A percentile compares a stretch with the other conserved stretches of the same genome.
phyloP scores from a whole-genome alignment of 2,113 vertebrate species.

The Lethenteron camtschaticum region DNA sequence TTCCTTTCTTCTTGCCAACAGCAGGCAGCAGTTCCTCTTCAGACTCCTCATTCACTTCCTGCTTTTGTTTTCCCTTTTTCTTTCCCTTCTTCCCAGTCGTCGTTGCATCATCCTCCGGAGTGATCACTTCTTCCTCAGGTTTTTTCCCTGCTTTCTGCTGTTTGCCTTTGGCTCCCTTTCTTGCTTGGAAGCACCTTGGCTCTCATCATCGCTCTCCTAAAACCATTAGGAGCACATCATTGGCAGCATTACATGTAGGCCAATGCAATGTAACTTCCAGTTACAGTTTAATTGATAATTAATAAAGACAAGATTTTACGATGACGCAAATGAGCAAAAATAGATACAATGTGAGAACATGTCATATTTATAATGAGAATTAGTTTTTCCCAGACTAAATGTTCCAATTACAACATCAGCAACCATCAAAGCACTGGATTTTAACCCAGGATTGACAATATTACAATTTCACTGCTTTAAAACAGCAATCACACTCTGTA shows the following conservation, averaged over 20 bases:
- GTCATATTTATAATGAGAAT: background rate
- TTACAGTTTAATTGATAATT: background rate
- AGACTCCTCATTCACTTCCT: background rate
- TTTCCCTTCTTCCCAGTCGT: slow-evolving; percentile 1
- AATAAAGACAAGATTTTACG: background rate
- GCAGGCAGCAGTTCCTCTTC: background rate
- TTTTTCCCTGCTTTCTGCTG: slow-evolving; percentile 33
- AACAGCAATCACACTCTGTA: background rate
- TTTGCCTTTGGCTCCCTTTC: slow-evolving; percentile 47
- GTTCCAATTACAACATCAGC: no score
- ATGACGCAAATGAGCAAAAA: background rate
- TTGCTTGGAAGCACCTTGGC: slow-evolving; percentile 29
- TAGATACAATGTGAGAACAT: background rate
- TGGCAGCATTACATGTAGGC: background rate
- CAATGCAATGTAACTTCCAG: background rate
- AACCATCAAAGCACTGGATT: no score
- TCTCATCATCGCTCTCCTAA: slow-evolving; percentile 31
- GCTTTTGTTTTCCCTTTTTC: background rate
- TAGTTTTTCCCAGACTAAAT: no score
- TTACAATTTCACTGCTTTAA: no score
- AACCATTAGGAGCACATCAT: background rate
- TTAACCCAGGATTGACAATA: no score
- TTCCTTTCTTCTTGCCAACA: no score
- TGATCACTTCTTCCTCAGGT: slow-evolving; percentile 6
- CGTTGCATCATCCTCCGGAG: background rate